Conservation (phyloP, 2,888 invertebrate species). For the Eristalis arbustorum region DNA sequence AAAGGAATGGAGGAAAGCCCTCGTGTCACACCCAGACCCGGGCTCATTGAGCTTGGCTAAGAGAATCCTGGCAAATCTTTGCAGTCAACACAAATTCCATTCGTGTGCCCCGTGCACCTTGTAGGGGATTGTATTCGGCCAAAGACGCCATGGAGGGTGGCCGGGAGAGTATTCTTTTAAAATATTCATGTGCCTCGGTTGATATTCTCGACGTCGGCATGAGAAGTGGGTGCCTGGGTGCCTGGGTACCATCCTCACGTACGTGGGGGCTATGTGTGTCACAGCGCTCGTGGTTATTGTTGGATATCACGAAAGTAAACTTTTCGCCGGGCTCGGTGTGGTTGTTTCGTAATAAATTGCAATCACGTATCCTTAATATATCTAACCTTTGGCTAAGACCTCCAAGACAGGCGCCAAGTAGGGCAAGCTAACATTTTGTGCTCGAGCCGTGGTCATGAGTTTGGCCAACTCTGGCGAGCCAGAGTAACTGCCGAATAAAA, state of each 20-base stretch:
- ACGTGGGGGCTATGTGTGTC: constrained; percentile 31
- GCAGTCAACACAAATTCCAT: constrained; percentile 33
- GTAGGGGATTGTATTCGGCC: constrained; percentile 28
- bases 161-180: constrained; percentile 31
- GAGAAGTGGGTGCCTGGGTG: no score
- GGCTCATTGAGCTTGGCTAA: constrained; percentile 19
- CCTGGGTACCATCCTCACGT: neutral
- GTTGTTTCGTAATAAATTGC: constrained; percentile 65
- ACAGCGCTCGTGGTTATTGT: constrained; percentile 49
- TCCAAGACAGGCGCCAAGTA: constrained; percentile 46
- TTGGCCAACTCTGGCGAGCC: constrained; percentile 36
- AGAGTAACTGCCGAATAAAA: constrained; percentile 29
- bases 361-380: constrained; percentile 68
- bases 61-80: constrained; percentile 39
- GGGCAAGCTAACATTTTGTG: constrained; percentile 16
- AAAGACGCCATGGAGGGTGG: neutral
- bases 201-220: constrained; percentile 16
- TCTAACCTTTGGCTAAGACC: constrained; percentile 66
- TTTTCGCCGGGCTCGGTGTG: constrained; percentile 20
- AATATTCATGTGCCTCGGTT: constrained; percentile 50
- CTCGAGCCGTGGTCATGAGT: constrained; percentile 39
- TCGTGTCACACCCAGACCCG: constrained; percentile 30
- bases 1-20: constrained; percentile 9
- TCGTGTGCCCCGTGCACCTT: constrained; percentile 39
- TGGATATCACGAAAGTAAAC: constrained; percentile 61